Evolutionary conservation across 2,113 vertebrate genomes (phyloP), one percentile per base, ranked within the genome.

Genomic region (Sceloporus undulatus): DNA sequence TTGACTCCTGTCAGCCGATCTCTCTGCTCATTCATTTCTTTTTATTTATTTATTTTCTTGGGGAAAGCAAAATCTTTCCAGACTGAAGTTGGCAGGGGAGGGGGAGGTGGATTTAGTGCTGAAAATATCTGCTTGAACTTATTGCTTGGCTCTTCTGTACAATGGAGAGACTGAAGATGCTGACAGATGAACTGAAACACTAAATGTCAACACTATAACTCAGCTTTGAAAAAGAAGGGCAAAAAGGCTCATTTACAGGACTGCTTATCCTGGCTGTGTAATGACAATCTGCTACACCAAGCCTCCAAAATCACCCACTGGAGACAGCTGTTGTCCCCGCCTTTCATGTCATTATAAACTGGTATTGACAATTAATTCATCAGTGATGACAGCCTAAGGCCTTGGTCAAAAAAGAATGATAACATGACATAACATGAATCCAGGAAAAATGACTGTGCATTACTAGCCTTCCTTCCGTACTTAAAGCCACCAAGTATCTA

Each of bases 161-260:
- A 42, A 70, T 56, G 77, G 54, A 11, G 23, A 90, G 87, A 65
- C 70, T 85, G 82, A 29, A 84, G 74, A 81, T 59, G 52, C 75
- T 76, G 75, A 48, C 19, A 68, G 90, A 83, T 34, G 82, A 88
- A 82, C 66, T 14, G 23, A 4, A 7, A 86, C 52, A 83, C 38
- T 88, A 92, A 94, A 94, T 88, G 88, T 86, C 93, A 94, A 84
- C 5, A 27, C 65, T 56, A 19, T 91, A 93, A 94, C 74, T 89
- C 91, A 95, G 88, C 91, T 71, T 68, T 78, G 9, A 3, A 38
- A 81, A 34, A 40, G n/a, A 34, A 10, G n/a, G 54, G 79, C 82
- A 66, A 89, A 90, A 21, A 76, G 85, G 13, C 79, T 71, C 82
- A 5, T 86, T 62, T 81, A 54, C 0, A 34, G 27, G 2, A 23